These are phyloP conservation scores for Squalus acanthias DNA, from an alignment of 2,797 vertebrate genomes.

Conservation along the genomic window DNA sequence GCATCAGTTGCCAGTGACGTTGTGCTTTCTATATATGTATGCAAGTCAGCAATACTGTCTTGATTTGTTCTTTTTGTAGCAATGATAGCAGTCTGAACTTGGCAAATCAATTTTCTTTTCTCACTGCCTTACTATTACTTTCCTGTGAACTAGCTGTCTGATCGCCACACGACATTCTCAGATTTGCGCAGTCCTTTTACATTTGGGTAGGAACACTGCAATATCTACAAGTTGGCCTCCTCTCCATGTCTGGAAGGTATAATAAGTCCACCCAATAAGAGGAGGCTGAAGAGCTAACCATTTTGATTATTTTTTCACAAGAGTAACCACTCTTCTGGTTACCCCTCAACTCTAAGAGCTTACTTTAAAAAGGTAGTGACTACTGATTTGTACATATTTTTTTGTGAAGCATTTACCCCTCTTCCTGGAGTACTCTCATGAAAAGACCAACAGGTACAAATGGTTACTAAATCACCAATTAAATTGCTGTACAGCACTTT, in stretches of 20 bases:
- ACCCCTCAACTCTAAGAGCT: neutral
- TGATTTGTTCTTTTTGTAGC: neutral
- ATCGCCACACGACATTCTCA: neutral
- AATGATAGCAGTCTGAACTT: neutral
- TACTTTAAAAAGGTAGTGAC: neutral
- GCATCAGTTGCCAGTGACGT: neutral
- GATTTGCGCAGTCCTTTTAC: neutral
- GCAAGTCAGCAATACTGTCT: neutral
- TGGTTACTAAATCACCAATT: neutral
- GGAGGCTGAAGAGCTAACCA: neutral
- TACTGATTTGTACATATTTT: neutral
- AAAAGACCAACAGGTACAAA: neutral
- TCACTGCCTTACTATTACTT: neutral
- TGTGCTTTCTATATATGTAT: neutral
- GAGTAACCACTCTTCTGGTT: neutral
- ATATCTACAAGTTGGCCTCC: neutral
- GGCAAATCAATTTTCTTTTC: neutral
- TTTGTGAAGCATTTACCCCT: neutral
- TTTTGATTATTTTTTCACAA: neutral
- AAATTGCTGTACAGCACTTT: too few species aligned
- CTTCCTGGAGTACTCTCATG: neutral
- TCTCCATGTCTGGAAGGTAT: neutral
- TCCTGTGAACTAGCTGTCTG: neutral
- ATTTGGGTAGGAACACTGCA: neutral
- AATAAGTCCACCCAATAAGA: neutral